Conservation (phyloP, 2,888 invertebrate species). For the Caenorhabditis imperialis region DNA sequence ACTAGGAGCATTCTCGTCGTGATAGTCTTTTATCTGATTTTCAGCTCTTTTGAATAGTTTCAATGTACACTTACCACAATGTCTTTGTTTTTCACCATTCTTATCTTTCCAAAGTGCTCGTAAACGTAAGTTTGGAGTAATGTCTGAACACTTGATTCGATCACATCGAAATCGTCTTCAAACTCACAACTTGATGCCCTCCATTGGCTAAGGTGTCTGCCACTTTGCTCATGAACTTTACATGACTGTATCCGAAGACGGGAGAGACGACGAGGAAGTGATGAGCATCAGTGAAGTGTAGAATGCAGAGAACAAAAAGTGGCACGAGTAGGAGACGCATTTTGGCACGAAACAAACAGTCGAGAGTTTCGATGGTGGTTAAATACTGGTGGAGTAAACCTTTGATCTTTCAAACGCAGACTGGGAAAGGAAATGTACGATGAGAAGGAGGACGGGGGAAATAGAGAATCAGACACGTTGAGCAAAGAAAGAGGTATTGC, state of each 20-base stretch:
- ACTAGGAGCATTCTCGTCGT: constrained; percentile 5
- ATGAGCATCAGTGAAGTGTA: constrained; percentile 4
- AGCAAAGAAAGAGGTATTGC: too few species aligned
- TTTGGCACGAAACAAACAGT: too few species aligned
- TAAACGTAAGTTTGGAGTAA: constrained; percentile 35
- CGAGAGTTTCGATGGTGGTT: too few species aligned
- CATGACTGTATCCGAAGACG: constrained; percentile 39
- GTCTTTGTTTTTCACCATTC: constrained; percentile 38
- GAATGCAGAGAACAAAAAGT: too few species aligned
- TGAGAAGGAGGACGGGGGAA: too few species aligned
- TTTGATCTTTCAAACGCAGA: too few species aligned
- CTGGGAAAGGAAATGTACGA: too few species aligned
- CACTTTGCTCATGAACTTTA: constrained; percentile 44
- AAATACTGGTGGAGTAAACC: too few species aligned
- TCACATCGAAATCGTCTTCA: too few species aligned
- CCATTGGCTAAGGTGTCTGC: constrained; percentile 30
- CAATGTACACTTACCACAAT: constrained; percentile 25
- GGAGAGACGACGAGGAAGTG: constrained; percentile 27
- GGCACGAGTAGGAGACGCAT: too few species aligned
- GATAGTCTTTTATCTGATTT: constrained; percentile 28
- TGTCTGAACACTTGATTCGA: constrained; percentile 17
- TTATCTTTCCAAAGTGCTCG: constrained; percentile 32
- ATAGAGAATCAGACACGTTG: too few species aligned
- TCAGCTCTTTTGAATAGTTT: too few species aligned
- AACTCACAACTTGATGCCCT: constrained; percentile 41